Evolutionary conservation across 2,797 vertebrate species (phyloP), one percentile per base, ranked within the genome.

Genomic region (Zalophus californianus): DNA sequence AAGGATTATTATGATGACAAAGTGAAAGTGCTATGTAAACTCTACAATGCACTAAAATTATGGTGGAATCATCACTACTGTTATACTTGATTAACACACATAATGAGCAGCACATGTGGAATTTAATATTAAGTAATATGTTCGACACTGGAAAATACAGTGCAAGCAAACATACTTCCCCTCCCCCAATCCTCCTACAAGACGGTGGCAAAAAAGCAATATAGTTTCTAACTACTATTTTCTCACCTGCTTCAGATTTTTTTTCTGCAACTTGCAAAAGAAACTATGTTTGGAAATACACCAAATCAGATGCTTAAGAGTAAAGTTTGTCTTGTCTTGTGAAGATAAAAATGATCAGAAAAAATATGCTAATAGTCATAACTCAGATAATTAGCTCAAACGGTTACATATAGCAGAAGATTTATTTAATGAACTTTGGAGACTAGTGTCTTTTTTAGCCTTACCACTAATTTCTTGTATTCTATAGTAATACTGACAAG

Each of bases 211-310:
- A 82, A 92, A 90, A 85, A 58, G 27, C 62, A 86, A 73, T 50
- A 41, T 1, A 56, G 35, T 52, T 89, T 87, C 60, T 54, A 93
- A 92, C 54, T 82, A 77, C 38, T 90, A 68, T 93, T 72, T 73
- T 77, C 56, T 96, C 35, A 84, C 10, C 41, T 66, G 18, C 79
- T 91, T 92, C 50, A 60, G 29, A 60, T 88, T 94, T 92, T 56
- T 75, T 50, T 86, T 93, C 77, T 88, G n/a, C 79, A 96, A 84
- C 12, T 44, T 92, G 12, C 41, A 96, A 94, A 91, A 88, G 56
- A 89, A 91, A 89, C 44, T 77, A 88, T 75, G 32, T 82, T 93
- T 89, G 23, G 68, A 96, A 91, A 95, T 93, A 94, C 23, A 96
- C 68, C 41, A 83, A 94, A 95, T 92, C 38, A 86, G 41, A 91